Conservation (phyloP, 2,888 invertebrate genomes). For the Troides aeacus region DNA sequence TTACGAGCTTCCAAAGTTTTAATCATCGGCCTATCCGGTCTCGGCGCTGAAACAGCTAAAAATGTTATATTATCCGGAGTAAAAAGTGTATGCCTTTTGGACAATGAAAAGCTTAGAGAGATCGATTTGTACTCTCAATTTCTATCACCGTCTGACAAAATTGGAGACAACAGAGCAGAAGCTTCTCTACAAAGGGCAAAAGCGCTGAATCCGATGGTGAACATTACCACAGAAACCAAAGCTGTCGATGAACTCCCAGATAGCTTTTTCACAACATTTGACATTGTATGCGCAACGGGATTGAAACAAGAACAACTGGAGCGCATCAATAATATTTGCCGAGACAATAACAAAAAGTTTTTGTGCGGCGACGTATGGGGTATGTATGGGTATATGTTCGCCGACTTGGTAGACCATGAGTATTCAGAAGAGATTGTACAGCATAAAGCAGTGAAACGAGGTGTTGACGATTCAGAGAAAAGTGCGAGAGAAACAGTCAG, state of each 20-base stretch:
- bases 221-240: slow-evolving; percentile 84
- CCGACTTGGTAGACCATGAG: slow-evolving; percentile 91
- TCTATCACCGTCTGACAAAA: slow-evolving; percentile 84
- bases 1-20: slow-evolving; percentile 92
- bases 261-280: slow-evolving; percentile 86
- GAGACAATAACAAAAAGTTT: slow-evolving; percentile 88
- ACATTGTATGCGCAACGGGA: slow-evolving; percentile 91
- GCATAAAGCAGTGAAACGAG: slow-evolving; percentile 74
- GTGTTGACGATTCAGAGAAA: slow-evolving; percentile 80
- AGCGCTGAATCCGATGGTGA: slow-evolving; percentile 96
- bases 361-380: slow-evolving; percentile 96
- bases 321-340: slow-evolving; percentile 88
- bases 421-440: slow-evolving; percentile 74
- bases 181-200: slow-evolving; percentile 88
- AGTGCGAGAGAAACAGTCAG: slow-evolving; percentile 71
- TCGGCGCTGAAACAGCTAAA: slow-evolving; percentile 97
- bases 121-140: slow-evolving; percentile 92
- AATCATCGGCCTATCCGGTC: slow-evolving; percentile 91
- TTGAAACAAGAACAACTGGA: slow-evolving; percentile 85
- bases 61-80: slow-evolving; percentile 97
- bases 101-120: slow-evolving; percentile 85
- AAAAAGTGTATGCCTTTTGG: slow-evolving; percentile 91
- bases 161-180: slow-evolving; percentile 93
- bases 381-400: slow-evolving; percentile 93
- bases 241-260: slow-evolving; percentile 83